phyloP scores from a whole-genome alignment of 2,113 vertebrate genomes.

The Hyla sarda region DNA sequence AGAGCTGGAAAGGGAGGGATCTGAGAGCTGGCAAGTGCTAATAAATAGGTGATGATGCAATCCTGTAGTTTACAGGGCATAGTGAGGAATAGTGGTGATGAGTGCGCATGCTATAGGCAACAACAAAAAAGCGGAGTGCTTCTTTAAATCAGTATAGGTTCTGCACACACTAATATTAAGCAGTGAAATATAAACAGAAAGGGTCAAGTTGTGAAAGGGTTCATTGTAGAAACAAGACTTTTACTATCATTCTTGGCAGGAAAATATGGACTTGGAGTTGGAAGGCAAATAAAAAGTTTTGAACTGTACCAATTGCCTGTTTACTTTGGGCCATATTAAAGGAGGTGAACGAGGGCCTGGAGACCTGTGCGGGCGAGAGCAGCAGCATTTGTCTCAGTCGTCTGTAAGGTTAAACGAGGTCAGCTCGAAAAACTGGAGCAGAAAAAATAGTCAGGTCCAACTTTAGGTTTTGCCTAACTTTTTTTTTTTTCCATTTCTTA shows the following conservation, averaged over 20 bases:
- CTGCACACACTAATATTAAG: too few relatives aligned
- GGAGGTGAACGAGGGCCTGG: neutral
- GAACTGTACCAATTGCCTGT: neutral
- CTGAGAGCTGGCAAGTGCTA: too few relatives aligned
- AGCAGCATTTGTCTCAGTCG: neutral
- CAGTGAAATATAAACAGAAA: too few relatives aligned
- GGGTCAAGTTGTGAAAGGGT: neutral
- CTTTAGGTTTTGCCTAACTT: too few relatives aligned
- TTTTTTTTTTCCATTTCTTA: too few relatives aligned
- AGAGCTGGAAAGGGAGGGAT: too few relatives aligned
- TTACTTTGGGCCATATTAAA: constrained; percentile 2
- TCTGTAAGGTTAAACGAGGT: constrained; percentile 4
- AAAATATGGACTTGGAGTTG: neutral
- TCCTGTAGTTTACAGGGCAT: too few relatives aligned
- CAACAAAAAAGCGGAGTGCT: too few relatives aligned
- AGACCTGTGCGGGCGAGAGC: neutral
- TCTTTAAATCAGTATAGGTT: too few relatives aligned
- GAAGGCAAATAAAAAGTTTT: neutral
- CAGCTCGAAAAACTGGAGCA: neutral
- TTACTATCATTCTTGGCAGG: neutral
- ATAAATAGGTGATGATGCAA: too few relatives aligned
- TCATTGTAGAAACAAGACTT: neutral
- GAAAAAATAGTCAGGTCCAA: neutral
- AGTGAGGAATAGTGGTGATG: too few relatives aligned
- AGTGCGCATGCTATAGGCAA: too few relatives aligned